A percentile compares a stretch with the other conserved stretches of the same genome.
These are phyloP conservation scores for Drosophila ogumai DNA, from an alignment of 1,140 invertebrate genomes.

Conservation along the genomic window DNA sequence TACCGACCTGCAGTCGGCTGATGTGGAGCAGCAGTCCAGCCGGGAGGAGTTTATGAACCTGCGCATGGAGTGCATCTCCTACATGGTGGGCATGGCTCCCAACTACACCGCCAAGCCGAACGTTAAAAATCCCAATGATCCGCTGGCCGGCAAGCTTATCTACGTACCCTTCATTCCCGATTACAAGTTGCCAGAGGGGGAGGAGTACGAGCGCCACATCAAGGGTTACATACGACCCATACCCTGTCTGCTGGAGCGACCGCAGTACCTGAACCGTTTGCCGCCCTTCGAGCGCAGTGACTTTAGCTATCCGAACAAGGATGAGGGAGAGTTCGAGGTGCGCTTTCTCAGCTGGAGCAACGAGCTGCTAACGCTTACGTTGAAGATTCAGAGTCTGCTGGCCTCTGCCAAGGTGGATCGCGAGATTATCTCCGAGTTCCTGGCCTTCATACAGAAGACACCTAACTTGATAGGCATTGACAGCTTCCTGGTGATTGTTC, in stretches of 20 bases:
- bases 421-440: slow-evolving; percentile 77
- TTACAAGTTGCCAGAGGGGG: slow-evolving; percentile 69
- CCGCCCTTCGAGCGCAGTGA: slow-evolving; percentile 75
- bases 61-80: slow-evolving; percentile 79
- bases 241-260: slow-evolving; percentile 75
- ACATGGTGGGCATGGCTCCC: slow-evolving; percentile 74
- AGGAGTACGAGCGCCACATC: slow-evolving; percentile 70
- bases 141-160: slow-evolving; percentile 53
- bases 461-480: slow-evolving; percentile 79
- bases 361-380: slow-evolving; percentile 70
- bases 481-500: slow-evolving; percentile 78
- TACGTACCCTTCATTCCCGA: slow-evolving; percentile 81
- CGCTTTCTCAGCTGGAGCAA: slow-evolving; percentile 79
- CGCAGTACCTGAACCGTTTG: slow-evolving; percentile 78
- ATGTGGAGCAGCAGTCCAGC: slow-evolving; percentile 71
- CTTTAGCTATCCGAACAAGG: slow-evolving; percentile 80
- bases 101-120: slow-evolving; percentile 65
- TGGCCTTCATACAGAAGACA: slow-evolving; percentile 81
- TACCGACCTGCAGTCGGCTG: slow-evolving; percentile 75
- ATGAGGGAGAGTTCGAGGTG: slow-evolving; percentile 77
- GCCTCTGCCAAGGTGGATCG: slow-evolving; percentile 72
- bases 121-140: slow-evolving; percentile 41
- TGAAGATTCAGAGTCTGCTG: slow-evolving; percentile 80
- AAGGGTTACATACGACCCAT: slow-evolving; percentile 74
- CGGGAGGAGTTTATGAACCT: slow-evolving; percentile 74